Conservation (phyloP, 2,797 vertebrate genomes). For the Phataginus tricuspis region DNA sequence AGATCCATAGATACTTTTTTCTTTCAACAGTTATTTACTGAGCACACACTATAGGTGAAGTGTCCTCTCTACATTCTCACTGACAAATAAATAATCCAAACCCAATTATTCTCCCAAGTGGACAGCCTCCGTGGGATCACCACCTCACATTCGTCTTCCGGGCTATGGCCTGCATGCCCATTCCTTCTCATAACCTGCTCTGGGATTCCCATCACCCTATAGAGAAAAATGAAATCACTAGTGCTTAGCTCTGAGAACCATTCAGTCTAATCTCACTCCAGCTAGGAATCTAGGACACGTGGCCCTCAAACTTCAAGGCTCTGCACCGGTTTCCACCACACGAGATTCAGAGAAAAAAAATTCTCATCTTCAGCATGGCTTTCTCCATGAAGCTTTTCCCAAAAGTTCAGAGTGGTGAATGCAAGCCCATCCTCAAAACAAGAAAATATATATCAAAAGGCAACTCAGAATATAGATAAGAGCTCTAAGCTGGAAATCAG, state of each 20-base stretch:
- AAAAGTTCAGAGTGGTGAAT: background rate
- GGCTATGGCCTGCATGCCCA: background rate
- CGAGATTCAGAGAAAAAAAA: background rate
- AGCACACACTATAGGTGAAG: background rate
- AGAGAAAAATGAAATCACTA: background rate
- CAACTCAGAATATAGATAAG: background rate
- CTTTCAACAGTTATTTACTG: background rate
- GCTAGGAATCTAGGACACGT: background rate
- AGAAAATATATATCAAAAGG: background rate
- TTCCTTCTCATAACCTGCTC: conserved; percentile 3
- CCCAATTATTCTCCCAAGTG: background rate
- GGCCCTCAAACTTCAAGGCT: background rate
- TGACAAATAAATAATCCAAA: background rate
- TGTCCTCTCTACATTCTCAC: background rate
- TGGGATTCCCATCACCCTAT: background rate
- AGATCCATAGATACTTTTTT: background rate
- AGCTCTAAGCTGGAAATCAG: background rate
- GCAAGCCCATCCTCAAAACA: background rate
- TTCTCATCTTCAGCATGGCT: background rate
- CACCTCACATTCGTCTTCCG: background rate
- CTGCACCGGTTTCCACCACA: background rate
- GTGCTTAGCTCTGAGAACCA: background rate
- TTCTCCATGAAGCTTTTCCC: background rate
- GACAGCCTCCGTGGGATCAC: background rate
- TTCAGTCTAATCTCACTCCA: background rate